These are phyloP conservation scores for Pantherophis alleghaniensis DNA, from an alignment of 2,797 vertebrate genomes.

Conservation along the genomic window DNA sequence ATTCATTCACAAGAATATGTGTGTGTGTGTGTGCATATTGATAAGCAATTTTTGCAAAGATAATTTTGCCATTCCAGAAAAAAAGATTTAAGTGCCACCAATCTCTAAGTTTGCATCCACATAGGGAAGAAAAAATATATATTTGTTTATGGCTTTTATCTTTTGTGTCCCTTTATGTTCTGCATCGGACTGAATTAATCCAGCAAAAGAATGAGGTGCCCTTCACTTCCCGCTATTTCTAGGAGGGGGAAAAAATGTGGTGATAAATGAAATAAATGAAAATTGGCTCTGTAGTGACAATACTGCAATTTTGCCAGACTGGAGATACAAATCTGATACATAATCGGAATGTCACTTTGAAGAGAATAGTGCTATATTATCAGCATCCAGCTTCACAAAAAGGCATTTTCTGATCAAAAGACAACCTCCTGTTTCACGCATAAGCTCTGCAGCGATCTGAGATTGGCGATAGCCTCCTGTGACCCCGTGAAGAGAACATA, in stretches of 20 bases:
- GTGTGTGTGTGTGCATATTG: no score
- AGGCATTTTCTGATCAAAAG: slow-evolving; percentile 15
- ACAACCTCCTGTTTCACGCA: neutral
- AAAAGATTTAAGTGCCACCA: neutral
- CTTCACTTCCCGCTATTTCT: slow-evolving; percentile 1
- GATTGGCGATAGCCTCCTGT: neutral
- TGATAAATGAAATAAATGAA: slow-evolving; percentile 19
- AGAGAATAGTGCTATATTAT: slow-evolving; percentile 16
- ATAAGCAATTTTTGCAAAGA: neutral
- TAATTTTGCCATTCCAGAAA: neutral
- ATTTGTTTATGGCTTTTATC: slow-evolving; percentile 17
- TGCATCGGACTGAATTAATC: neutral
- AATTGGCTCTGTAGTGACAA: slow-evolving; percentile 6
- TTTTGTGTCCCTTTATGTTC: slow-evolving; percentile 33
- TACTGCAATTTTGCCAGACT: neutral
- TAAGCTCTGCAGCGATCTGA: neutral
- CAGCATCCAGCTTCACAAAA: neutral
- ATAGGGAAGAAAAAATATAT: neutral
- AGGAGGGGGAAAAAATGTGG: neutral
- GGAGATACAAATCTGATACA: neutral
- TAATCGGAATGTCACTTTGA: slow-evolving; percentile 8
- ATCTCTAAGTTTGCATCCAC: slow-evolving; percentile 1
- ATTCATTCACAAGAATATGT: neutral
- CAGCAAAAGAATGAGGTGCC: slow-evolving; percentile 10
- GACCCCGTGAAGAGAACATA: neutral